Conservation (phyloP, 2,888 invertebrate species). For the Drosophila merina region DNA sequence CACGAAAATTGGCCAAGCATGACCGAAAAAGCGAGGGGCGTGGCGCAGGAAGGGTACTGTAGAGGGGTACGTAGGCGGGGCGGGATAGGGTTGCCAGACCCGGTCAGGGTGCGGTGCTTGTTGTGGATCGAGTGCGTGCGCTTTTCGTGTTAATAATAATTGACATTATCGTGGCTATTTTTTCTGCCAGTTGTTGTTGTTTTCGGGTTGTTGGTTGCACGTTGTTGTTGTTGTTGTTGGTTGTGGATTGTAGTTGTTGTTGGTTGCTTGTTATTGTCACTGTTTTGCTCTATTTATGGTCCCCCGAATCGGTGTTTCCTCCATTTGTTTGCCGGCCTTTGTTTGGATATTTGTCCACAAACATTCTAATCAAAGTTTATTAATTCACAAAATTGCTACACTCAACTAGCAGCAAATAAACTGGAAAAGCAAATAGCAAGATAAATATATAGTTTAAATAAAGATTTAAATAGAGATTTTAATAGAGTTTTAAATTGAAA, state of each 20-base stretch:
- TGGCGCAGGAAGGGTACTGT: too few relatives aligned
- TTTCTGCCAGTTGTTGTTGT: too few relatives aligned
- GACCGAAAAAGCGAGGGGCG: slow-evolving; percentile 21
- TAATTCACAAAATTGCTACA: slow-evolving; percentile 66
- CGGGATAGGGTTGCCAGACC: too few relatives aligned
- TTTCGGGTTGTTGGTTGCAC: slow-evolving; percentile 7
- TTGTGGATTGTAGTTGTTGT: not conserved
- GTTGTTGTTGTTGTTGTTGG: slow-evolving; percentile 23
- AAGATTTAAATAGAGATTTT: not conserved
- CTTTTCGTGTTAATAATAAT: slow-evolving; percentile 68
- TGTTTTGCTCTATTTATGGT: slow-evolving; percentile 46
- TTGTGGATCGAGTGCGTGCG: slow-evolving; percentile 43
- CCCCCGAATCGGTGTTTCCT: slow-evolving; percentile 25
- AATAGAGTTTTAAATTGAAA: too few relatives aligned
- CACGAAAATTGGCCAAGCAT: slow-evolving; percentile 61
- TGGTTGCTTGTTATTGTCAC: slow-evolving; percentile 18
- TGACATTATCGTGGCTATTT: slow-evolving; percentile 60
- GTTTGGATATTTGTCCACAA: slow-evolving; percentile 55
- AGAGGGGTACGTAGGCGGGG: too few relatives aligned
- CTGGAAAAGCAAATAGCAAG: not conserved
- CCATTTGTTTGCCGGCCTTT: slow-evolving; percentile 37
- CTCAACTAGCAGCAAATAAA: slow-evolving; percentile 32
- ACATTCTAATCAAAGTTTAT: slow-evolving; percentile 66
- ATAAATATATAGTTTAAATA: not conserved
- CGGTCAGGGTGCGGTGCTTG: slow-evolving; percentile 3